A percentile compares a stretch with the other conserved stretches of the same genome.
Evolutionary conservation across 2,888 invertebrate genomes (phyloP).

Genomic region (Ormyrus thymus): DNA sequence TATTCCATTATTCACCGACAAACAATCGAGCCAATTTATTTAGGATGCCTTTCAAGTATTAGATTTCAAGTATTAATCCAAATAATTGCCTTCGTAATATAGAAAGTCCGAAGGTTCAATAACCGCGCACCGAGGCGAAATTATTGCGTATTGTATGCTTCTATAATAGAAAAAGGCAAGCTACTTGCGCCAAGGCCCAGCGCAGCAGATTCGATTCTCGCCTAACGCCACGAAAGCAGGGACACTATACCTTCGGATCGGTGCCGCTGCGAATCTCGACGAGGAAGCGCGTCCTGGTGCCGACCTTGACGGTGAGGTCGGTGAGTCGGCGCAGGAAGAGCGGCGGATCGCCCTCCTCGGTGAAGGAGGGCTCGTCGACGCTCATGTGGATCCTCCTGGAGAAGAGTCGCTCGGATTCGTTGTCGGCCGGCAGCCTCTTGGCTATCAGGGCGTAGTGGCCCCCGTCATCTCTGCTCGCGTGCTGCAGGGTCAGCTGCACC

Average conservation of each 20-base stretch:
- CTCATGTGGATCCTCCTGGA: conserved; percentile 66
- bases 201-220: no score
- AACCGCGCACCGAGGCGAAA: no score
- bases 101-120: no score
- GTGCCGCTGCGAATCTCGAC: conserved; percentile 89
- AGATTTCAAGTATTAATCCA: no score
- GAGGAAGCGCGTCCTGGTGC: conserved; percentile 88
- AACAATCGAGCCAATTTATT: no score
- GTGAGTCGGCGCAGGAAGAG: conserved; percentile 88
- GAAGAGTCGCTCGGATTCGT: conserved; percentile 60
- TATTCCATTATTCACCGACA: no score
- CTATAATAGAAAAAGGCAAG: no score
- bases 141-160: no score
- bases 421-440: conserved; percentile 77
- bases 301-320: conserved; percentile 92
- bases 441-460: conserved; percentile 82
- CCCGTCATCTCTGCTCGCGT: conserved; percentile 73
- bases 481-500: conserved; percentile 77
- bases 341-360: conserved; percentile 83
- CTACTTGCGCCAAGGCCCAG: no score
- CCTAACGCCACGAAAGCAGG: background rate
- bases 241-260: conserved; percentile 85
- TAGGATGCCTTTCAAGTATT: no score
- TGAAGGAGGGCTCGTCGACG: conserved; percentile 66
- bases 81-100: no score